Evolutionary conservation across 2,113 vertebrate genomes (phyloP), one percentile per base, ranked within the genome.

Genomic region (Ahaetulla prasina): DNA sequence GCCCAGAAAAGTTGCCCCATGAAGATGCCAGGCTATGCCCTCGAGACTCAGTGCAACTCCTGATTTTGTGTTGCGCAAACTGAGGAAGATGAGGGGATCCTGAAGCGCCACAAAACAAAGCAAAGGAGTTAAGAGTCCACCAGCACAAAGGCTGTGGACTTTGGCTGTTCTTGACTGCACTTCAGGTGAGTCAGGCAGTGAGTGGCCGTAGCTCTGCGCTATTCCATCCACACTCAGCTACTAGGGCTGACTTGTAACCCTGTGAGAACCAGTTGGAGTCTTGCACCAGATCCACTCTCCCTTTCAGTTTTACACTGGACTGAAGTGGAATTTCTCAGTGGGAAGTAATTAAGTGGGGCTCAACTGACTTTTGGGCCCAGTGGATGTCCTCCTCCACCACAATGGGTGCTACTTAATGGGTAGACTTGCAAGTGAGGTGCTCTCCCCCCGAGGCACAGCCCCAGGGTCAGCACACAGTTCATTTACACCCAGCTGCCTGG

Each of bases 1-100:
- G 39, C 0, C 0, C 11, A 47, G 85, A 49, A 49, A 86, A 86
- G 45, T 1, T 45, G 43, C 10, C 22, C 39, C 39, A 45, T 2
- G 39, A 23, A 4, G 4, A 45, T 85, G 4, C 30, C 27, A 23
- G 16, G 30, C 50, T 12, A 2, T 22, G 50, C 30, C 18, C 2
- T 9, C 68, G 20, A 74, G 6, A 35, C 3, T 35, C 50, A 49
- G n/a, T 4, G 50, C 25, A 6, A 10, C 43, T 20, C 49, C 27
- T 9, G 1, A 55, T 45, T 86, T 52, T 93, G 45, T 23, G 22
- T 95, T 94, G 91, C 92, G 95, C 93, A 99, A 99, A 96, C 98
- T 0, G 99, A 99, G 96, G 97, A 98, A 94, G 98, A 98, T 0
- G 99, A 99, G 87, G 98, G 99, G n/a, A 98, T 99, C 90, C 97